phyloP scores from a whole-genome alignment of 2,888 invertebrate species.

The Molanna angustata region DNA sequence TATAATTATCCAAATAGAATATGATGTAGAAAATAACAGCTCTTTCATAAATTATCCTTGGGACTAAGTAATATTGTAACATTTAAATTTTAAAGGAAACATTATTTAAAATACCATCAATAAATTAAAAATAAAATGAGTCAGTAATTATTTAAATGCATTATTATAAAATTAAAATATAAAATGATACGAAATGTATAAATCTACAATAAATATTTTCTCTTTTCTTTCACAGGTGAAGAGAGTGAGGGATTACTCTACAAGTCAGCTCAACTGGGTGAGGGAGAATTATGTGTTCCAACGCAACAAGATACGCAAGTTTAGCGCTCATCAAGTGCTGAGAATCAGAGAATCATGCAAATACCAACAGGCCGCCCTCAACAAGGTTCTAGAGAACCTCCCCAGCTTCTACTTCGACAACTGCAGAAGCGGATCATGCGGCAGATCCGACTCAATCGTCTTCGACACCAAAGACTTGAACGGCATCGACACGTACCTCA shows the following conservation, averaged over 20 bases:
- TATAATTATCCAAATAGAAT: too few species aligned
- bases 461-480: constrained; percentile 65
- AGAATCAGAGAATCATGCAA: constrained; percentile 90
- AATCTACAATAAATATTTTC: too few species aligned
- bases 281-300: constrained; percentile 95
- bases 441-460: constrained; percentile 70
- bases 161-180: too few species aligned
- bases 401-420: constrained; percentile 90
- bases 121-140: too few species aligned
- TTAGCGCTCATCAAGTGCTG: constrained; percentile 89
- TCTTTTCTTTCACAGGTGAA: constrained; percentile 65
- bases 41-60: too few species aligned
- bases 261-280: constrained; percentile 87
- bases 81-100: too few species aligned
- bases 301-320: constrained; percentile 89
- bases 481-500: constrained; percentile 65
- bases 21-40: too few species aligned
- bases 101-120: too few species aligned
- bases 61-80: too few species aligned
- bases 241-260: constrained; percentile 89
- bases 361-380: constrained; percentile 91
- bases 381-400: constrained; percentile 90
- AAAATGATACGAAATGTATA: too few species aligned
- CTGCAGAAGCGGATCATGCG: constrained; percentile 82
- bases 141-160: too few species aligned